Evolutionary conservation across 2,797 vertebrate genomes (phyloP).

Genomic region (Pantherophis vulpinus): DNA sequence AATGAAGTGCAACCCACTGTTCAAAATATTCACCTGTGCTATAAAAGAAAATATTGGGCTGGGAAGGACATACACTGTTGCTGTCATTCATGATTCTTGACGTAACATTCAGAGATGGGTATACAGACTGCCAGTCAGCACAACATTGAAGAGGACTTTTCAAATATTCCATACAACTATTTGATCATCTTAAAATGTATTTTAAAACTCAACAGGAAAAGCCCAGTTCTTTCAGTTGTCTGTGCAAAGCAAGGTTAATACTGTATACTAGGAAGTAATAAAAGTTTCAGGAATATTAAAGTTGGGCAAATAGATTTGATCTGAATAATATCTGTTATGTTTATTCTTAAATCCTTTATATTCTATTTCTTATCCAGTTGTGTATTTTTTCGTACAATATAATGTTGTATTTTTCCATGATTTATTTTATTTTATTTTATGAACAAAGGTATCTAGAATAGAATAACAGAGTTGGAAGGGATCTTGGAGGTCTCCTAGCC

Average conservation of each 20-base stretch:
- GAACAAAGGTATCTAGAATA: no score
- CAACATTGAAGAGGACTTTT: neutral
- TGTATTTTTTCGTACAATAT: neutral
- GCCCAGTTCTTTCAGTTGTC: neutral
- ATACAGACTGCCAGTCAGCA: neutral
- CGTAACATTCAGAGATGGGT: neutral
- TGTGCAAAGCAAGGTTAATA: neutral
- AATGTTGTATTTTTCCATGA: no score
- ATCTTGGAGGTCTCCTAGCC: no score
- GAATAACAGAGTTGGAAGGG: no score
- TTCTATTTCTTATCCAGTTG: neutral
- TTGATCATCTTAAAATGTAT: neutral
- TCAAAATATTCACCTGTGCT: neutral
- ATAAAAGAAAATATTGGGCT: neutral
- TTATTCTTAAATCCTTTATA: neutral
- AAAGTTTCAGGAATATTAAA: neutral
- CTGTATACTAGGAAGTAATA: neutral
- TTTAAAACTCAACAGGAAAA: neutral
- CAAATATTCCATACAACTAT: neutral
- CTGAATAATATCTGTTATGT: neutral
- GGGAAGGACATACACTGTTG: neutral
- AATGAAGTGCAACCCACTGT: no score
- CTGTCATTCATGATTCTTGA: neutral
- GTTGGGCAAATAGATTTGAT: neutral
- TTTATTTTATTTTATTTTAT: no score